phyloP scores from a whole-genome alignment of 2,797 vertebrate genomes.

The Dendrocincla tyrannina region DNA sequence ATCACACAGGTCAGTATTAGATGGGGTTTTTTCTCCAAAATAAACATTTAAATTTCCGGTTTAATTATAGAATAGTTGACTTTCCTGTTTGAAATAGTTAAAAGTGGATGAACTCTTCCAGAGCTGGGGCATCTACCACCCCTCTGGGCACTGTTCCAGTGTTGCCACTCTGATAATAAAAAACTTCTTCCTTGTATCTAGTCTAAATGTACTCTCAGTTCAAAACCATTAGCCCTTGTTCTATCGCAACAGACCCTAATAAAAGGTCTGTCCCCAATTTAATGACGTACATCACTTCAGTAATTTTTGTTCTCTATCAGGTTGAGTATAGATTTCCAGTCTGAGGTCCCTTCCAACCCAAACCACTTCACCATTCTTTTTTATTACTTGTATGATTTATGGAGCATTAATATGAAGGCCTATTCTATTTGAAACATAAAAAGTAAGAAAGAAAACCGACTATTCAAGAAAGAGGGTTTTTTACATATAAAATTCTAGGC shows the following conservation, averaged over 20 bases:
- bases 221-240: not conserved
- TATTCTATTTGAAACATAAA: not conserved
- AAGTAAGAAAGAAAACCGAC: not conserved
- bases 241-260: not conserved
- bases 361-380: not conserved
- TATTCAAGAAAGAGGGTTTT: not conserved
- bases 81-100: not conserved
- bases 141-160: not conserved
- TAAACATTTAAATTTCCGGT: not conserved
- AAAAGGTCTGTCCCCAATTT: not conserved
- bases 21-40: not conserved
- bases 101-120: not conserved
- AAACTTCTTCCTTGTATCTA: fast-evolving
- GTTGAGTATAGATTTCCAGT: not conserved
- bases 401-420: not conserved
- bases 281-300: fast-evolving
- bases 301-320: not conserved
- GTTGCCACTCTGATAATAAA: not conserved
- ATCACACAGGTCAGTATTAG: no score
- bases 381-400: not conserved
- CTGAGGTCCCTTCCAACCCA: not conserved
- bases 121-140: fast-evolving
- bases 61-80: not conserved
- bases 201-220: not conserved
- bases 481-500: not conserved